Evolutionary conservation across 30 jellyfish, hydroid and myxozoan genomes (phyloP).

Genomic region (Aurelia coerulea): DNA sequence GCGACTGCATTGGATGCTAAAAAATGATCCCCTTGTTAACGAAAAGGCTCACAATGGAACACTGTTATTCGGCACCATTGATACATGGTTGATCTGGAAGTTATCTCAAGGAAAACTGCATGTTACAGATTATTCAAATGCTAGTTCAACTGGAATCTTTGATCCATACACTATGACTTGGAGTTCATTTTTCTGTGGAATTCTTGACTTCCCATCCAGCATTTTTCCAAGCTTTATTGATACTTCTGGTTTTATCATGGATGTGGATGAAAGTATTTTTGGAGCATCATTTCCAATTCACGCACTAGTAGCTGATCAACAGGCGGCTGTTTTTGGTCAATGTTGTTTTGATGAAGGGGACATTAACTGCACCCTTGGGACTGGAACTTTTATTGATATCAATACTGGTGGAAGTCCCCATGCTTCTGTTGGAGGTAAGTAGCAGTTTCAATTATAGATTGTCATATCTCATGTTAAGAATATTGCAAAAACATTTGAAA

Average conservation of each 20-base stretch:
- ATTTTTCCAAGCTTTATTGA: conserved; percentile 56
- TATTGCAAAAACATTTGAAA: no score
- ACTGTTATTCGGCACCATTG: conserved; percentile 85
- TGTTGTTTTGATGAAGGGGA: conserved; percentile 86
- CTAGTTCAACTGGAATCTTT: conserved; percentile 73
- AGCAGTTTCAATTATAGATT: no score
- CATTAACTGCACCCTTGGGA: conserved; percentile 79
- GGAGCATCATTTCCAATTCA: conserved; percentile 85
- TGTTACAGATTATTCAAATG: conserved; percentile 70
- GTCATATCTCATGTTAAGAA: no score
- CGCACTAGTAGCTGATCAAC: conserved; percentile 88
- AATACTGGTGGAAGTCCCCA: conserved; percentile 81
- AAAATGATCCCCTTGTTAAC: conserved; percentile 55
- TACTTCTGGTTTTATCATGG: conserved; percentile 69
- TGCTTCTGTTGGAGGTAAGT: conserved; percentile 83
- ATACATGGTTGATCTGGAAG: conserved; percentile 91
- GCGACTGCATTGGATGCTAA: conserved; percentile 74
- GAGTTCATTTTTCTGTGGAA: conserved; percentile 49
- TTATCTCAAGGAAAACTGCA: conserved; percentile 69
- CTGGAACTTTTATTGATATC: conserved; percentile 90
- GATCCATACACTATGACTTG: conserved; percentile 56
- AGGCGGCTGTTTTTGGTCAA: conserved; percentile 89
- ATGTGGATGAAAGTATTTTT: conserved; percentile 78
- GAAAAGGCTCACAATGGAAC: conserved; percentile 69
- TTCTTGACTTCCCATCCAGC: conserved; percentile 49